phyloP scores from a whole-genome alignment of 2,797 vertebrate species.

The Oreonectes daqikongensis region DNA sequence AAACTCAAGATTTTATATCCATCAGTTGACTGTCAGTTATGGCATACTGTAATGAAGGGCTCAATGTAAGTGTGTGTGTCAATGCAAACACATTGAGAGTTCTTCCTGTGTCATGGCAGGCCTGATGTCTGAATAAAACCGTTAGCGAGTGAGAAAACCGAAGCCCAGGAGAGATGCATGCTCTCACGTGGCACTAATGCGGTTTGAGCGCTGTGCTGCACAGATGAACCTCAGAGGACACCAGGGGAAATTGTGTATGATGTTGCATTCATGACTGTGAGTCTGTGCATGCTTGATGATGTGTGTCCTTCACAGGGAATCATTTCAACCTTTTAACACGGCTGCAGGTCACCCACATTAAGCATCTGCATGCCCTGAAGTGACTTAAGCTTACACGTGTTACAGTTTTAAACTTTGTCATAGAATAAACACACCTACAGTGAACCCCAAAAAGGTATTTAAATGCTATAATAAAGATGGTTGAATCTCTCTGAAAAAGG shows the following conservation, averaged over 20 bases:
- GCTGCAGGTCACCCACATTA: slow-evolving; percentile 19
- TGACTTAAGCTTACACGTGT: background rate
- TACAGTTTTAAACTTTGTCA: background rate
- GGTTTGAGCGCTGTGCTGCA: slow-evolving; percentile 45
- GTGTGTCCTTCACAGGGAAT: slow-evolving; percentile 47
- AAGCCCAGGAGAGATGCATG: slow-evolving; percentile 12
- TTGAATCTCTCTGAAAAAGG: background rate
- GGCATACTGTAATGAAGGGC: background rate
- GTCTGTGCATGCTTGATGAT: slow-evolving; percentile 17
- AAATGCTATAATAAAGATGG: background rate
- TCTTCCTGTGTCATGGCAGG: slow-evolving; percentile 15
- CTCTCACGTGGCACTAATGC: slow-evolving; percentile 43
- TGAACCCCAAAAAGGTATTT: background rate
- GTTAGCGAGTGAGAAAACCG: background rate
- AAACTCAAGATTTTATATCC: background rate
- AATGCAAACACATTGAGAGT: background rate
- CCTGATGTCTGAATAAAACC: background rate
- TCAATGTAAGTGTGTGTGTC: background rate
- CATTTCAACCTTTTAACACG: slow-evolving; percentile 40
- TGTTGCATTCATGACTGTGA: background rate
- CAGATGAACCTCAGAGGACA: slow-evolving; percentile 49
- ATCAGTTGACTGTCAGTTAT: background rate
- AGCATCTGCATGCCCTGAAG: slow-evolving; percentile 3
- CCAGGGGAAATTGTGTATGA: slow-evolving; percentile 27
- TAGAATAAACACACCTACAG: background rate